Evolutionary conservation across 1,140 invertebrate species (phyloP).

Genomic region (Neodiprion pinetum): DNA sequence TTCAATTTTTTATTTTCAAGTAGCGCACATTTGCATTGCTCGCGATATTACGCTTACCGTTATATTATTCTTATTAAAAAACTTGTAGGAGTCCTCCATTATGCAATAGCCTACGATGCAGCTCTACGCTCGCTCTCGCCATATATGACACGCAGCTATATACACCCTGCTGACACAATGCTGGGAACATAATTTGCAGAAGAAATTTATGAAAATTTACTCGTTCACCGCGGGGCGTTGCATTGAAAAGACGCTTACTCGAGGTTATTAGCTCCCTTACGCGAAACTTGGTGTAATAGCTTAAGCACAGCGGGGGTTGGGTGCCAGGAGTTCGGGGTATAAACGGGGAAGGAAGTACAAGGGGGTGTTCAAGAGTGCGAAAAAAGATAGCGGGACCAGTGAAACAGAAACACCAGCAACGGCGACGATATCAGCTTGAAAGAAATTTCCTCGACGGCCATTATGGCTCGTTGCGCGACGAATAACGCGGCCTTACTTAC

Average conservation of each 20-base stretch:
- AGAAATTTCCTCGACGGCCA: too few relatives aligned
- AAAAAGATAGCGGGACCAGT: not conserved
- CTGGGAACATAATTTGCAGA: not conserved
- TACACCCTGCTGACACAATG: not conserved
- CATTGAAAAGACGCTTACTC: not conserved
- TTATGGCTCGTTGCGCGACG: too few relatives aligned
- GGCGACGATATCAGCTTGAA: not conserved
- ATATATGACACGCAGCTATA: not conserved
- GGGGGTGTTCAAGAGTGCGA: too few relatives aligned
- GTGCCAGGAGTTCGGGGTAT: not conserved
- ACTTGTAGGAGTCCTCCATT: too few relatives aligned
- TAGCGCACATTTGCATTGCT: too few relatives aligned
- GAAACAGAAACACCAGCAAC: not conserved
- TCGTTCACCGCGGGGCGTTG: not conserved
- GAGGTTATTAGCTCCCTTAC: conserved; percentile 15
- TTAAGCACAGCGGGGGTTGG: not conserved
- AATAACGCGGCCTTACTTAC: too few relatives aligned
- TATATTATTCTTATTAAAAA: too few relatives aligned
- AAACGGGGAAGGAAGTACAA: not conserved
- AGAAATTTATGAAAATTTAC: conserved; percentile 18
- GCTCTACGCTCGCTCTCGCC: too few relatives aligned
- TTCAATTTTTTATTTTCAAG: too few relatives aligned
- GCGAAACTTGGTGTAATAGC: not conserved
- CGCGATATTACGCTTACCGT: too few relatives aligned
- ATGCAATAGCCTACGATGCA: too few relatives aligned